Conservation (phyloP, 2,888 invertebrate genomes). For the Cryptocephalus moraei region DNA sequence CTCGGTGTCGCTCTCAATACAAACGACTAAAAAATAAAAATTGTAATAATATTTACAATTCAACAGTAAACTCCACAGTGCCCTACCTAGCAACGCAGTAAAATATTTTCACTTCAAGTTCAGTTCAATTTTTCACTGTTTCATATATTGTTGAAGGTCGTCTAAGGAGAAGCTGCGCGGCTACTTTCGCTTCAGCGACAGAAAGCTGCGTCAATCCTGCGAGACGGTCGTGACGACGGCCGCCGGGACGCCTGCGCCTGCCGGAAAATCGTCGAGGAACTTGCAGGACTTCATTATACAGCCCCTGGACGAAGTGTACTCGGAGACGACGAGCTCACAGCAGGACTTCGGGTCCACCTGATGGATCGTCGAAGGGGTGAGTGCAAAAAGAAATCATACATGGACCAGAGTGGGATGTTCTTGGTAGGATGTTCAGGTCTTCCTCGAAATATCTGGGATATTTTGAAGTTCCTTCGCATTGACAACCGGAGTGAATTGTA, state of each 20-base stretch:
- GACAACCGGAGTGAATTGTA: too few species aligned
- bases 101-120: too few species aligned
- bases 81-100: too few species aligned
- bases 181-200: slow-evolving; percentile 45
- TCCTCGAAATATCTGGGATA: too few species aligned
- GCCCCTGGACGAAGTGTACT: slow-evolving; percentile 21
- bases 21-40: too few species aligned
- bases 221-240: slow-evolving; percentile 37
- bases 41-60: too few species aligned
- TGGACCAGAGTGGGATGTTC: too few species aligned
- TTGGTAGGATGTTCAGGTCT: too few species aligned
- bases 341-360: slow-evolving; percentile 34
- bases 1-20: too few species aligned
- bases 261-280: neutral
- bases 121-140: too few species aligned
- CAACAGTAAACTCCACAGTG: too few species aligned
- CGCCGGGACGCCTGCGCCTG: slow-evolving; percentile 17
- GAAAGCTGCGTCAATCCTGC: slow-evolving; percentile 34
- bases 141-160: slow-evolving; percentile 25
- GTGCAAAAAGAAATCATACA: neutral
- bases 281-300: slow-evolving; percentile 18
- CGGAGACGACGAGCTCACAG: slow-evolving; percentile 25
- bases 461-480: too few species aligned
- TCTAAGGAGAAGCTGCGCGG: slow-evolving; percentile 48
- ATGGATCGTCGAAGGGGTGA: slow-evolving; percentile 14